phyloP scores from a whole-genome alignment of 2,113 vertebrate species.

The Gadus macrocephalus region DNA sequence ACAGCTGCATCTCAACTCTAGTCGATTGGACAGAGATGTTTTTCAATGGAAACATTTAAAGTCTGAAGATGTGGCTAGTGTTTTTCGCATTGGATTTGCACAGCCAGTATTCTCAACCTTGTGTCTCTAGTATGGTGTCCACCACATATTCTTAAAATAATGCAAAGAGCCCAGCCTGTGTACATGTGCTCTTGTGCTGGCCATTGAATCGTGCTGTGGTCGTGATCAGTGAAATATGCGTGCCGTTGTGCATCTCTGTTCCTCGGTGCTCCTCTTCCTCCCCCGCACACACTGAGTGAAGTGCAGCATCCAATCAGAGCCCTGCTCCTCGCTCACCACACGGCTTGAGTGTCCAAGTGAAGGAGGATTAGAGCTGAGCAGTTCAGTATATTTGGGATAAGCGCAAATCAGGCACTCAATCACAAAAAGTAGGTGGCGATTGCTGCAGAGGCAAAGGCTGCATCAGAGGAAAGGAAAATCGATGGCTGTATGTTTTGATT shows the following conservation, averaged over 20 bases:
- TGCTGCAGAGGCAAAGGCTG: conserved; percentile 12
- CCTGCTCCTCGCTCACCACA: conserved; percentile 36
- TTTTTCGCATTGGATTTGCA: conserved; percentile 1
- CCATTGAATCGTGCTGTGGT: conserved; percentile 26
- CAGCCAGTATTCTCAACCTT: no score
- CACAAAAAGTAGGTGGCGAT: conserved; percentile 28
- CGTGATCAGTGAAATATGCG: conserved; percentile 38
- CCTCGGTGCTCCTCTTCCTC: conserved; percentile 41
- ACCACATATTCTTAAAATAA: no score
- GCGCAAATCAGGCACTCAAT: conserved; percentile 47
- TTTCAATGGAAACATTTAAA: neutral
- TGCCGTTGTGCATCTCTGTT: conserved; percentile 27
- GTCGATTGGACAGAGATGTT: neutral
- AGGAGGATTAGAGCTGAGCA: conserved; percentile 34
- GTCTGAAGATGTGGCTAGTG: neutral
- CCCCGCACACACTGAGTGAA: conserved; percentile 36
- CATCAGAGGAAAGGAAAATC: conserved; percentile 28
- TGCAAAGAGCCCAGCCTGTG: no score
- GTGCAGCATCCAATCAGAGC: conserved; percentile 31
- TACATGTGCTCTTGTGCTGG: conserved; percentile 11
- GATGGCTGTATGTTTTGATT: conserved; percentile 10
- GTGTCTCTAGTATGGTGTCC: no score
- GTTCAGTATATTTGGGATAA: conserved; percentile 43
- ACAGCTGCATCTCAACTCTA: neutral
- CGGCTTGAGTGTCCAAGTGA: conserved; percentile 34